Percentiles rank a stretch among this genome's conserved stretches.
Evolutionary conservation across 2,888 invertebrate species (phyloP).

Genomic region (Stenodema calcarata): DNA sequence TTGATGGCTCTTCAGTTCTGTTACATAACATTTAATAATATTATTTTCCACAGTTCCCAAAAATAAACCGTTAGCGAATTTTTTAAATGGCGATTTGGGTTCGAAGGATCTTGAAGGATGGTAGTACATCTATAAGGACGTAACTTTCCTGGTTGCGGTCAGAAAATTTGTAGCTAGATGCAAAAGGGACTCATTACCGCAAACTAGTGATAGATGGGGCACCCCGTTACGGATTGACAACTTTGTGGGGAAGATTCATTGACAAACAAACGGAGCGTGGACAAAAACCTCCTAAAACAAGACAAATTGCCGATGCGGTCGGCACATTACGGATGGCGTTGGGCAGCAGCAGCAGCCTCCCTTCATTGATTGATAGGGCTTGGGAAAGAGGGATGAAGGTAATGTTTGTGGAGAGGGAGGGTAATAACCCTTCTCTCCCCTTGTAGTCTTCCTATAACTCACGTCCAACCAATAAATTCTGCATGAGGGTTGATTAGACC

Average conservation of each 20-base stretch:
- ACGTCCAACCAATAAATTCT: too few relatives aligned
- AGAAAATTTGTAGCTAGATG: too few relatives aligned
- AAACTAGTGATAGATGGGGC: constrained; percentile 36
- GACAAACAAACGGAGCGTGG: constrained; percentile 44
- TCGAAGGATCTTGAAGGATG: too few relatives aligned
- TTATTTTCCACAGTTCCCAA: too few relatives aligned
- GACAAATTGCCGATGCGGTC: constrained; percentile 39
- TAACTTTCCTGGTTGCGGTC: too few relatives aligned
- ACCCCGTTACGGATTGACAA: constrained; percentile 43
- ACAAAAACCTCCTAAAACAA: constrained; percentile 42
- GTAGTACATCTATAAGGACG: too few relatives aligned
- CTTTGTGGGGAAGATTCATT: constrained; percentile 36
- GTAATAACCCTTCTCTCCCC: neutral
- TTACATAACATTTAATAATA: too few relatives aligned
- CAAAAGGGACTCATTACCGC: constrained; percentile 19
- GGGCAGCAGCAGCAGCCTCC: neutral
- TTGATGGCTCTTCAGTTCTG: too few relatives aligned
- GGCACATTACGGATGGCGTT: constrained; percentile 48
- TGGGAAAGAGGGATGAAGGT: neutral
- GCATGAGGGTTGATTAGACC: too few relatives aligned
- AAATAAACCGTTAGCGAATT: too few relatives aligned
- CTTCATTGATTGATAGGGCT: constrained; percentile 26
- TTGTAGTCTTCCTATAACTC: neutral
- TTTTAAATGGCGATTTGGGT: too few relatives aligned
- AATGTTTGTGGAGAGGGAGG: neutral